Evolutionary conservation across 2,888 invertebrate genomes (phyloP).

Genomic region (Ecliptopera silaceata): DNA sequence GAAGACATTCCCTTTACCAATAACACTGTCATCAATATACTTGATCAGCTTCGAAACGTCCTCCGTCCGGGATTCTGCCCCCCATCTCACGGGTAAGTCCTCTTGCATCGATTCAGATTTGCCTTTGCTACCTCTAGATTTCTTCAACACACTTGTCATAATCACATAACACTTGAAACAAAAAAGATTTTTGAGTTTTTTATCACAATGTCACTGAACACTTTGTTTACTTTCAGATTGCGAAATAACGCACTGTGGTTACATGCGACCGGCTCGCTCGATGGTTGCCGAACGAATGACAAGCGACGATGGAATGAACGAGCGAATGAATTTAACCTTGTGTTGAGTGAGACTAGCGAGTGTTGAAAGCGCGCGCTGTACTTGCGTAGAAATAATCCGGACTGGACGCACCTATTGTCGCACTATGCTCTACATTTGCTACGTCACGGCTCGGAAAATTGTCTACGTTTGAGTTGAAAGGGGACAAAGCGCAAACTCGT

Average conservation of each 20-base stretch:
- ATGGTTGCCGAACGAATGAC: slow-evolving; percentile 36
- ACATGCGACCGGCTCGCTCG: slow-evolving; percentile 22
- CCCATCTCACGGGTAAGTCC: slow-evolving; percentile 74
- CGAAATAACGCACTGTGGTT: slow-evolving; percentile 20
- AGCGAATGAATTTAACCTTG: slow-evolving; percentile 33
- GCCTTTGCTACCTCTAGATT: slow-evolving; percentile 75
- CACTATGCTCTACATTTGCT: background rate
- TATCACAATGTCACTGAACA: slow-evolving; percentile 41
- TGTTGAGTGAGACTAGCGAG: slow-evolving; percentile 3
- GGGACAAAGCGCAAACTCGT: background rate
- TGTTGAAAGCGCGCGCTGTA: slow-evolving; percentile 13
- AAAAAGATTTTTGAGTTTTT: slow-evolving; percentile 25
- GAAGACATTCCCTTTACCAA: slow-evolving; percentile 91
- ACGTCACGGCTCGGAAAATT: background rate
- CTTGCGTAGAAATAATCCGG: slow-evolving; percentile 2
- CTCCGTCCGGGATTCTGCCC: slow-evolving; percentile 76
- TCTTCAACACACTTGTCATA: slow-evolving; percentile 81
- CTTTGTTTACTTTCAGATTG: slow-evolving; percentile 35
- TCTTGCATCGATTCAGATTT: slow-evolving; percentile 82
- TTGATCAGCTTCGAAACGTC: slow-evolving; percentile 88
- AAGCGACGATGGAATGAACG: slow-evolving; percentile 4
- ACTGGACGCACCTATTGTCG: slow-evolving; percentile 3
- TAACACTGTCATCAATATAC: slow-evolving; percentile 91
- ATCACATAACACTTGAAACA: slow-evolving; percentile 67
- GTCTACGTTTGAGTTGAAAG: background rate